phyloP scores from a whole-genome alignment of 2,797 vertebrate species.

The Sebastes itinus region DNA sequence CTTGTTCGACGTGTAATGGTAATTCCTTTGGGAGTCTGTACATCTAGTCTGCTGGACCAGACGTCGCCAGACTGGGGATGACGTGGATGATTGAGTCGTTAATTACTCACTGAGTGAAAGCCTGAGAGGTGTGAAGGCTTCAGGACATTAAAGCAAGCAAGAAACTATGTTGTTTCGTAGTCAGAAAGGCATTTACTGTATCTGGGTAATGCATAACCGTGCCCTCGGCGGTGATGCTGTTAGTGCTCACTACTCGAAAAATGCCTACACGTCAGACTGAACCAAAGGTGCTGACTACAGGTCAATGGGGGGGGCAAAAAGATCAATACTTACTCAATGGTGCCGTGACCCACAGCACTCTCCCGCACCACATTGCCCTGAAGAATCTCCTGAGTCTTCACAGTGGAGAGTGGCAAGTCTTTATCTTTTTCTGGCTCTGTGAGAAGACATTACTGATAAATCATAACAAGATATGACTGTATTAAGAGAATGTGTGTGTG shows the following conservation, averaged over 20 bases:
- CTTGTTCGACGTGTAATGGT: background rate
- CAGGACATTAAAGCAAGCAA: background rate
- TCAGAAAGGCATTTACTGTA: background rate
- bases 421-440: slow-evolving; percentile 76
- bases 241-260: slow-evolving; percentile 2
- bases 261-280: slow-evolving; percentile 10
- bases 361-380: slow-evolving; percentile 87
- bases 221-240: slow-evolving; percentile 5
- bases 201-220: background rate
- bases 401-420: slow-evolving; percentile 84
- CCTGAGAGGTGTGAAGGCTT: background rate
- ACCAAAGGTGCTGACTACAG: slow-evolving; percentile 40
- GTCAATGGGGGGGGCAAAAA: background rate
- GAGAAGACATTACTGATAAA: slow-evolving; percentile 18
- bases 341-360: slow-evolving; percentile 90
- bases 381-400: slow-evolving; percentile 89
- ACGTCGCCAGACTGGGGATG: slow-evolving; percentile 12
- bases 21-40: background rate
- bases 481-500: background rate
- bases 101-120: background rate
- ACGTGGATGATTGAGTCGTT: slow-evolving; percentile 7
- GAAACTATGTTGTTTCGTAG: background rate
- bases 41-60: slow-evolving; percentile 19
- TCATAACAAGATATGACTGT: background rate
- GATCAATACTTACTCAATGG: slow-evolving; percentile 89